Conservation (phyloP, 2,113 vertebrate species). For the Mirza zaza region DNA sequence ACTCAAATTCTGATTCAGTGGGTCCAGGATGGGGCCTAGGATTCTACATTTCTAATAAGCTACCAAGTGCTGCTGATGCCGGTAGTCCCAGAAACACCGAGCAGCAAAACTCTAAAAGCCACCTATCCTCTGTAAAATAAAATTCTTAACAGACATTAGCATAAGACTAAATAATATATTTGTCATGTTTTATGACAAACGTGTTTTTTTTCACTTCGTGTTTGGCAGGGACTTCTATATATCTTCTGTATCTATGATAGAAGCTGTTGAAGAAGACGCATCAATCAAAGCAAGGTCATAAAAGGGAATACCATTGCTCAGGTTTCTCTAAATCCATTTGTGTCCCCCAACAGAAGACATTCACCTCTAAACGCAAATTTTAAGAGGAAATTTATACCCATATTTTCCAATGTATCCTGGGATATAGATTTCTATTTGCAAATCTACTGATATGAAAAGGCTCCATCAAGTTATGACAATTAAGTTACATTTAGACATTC, state of each 20-base stretch:
- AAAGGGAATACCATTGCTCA: not conserved
- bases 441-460: not conserved
- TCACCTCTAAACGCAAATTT: not conserved
- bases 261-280: not conserved
- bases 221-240: not conserved
- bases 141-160: not conserved
- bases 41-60: not conserved
- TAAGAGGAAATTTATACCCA: not conserved
- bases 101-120: not conserved
- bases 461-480: not conserved
- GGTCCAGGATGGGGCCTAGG: not conserved
- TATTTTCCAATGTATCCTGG: not conserved
- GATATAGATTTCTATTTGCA: not conserved
- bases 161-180: not conserved
- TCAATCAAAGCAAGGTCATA: not conserved
- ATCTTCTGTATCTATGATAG: not conserved
- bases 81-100: not conserved
- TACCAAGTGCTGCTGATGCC: not conserved
- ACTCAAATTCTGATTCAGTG: not conserved
- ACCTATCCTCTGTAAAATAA: not conserved
- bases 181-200: not conserved
- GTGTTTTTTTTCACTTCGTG: not conserved
- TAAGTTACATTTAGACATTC: conserved; percentile 23
- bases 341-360: not conserved
- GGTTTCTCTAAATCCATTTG: not conserved